A percentile compares a stretch with the other conserved stretches of the same genome.
These are phyloP conservation scores for Sinodicranocentrus sp. DNA, from an alignment of 2,888 invertebrate genomes.

Conservation along the genomic window DNA sequence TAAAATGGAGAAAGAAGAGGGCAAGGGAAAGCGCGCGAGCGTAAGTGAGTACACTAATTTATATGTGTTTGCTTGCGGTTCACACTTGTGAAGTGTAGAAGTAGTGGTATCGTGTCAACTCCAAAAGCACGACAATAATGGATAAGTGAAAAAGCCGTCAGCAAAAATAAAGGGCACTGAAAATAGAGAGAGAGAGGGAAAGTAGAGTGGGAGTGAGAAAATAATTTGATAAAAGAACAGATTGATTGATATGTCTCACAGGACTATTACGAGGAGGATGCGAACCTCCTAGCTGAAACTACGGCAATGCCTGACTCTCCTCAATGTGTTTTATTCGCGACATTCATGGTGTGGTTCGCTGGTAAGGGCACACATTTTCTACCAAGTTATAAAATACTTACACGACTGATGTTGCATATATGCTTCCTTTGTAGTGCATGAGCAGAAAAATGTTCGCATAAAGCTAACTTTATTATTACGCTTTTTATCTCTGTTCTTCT, in stretches of 20 bases:
- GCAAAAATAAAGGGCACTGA: conserved; percentile 43
- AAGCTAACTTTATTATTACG: too few relatives aligned
- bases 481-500: too few relatives aligned
- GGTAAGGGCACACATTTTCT: conserved; percentile 53
- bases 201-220: conserved; percentile 56
- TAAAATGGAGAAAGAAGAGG: background rate
- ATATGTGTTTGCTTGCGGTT: conserved; percentile 33
- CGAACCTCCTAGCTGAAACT: conserved; percentile 78
- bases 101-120: conserved; percentile 26
- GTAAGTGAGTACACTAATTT: background rate
- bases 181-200: conserved; percentile 37
- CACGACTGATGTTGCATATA: too few relatives aligned
- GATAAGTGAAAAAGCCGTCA: conserved; percentile 62
- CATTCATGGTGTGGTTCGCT: conserved; percentile 96
- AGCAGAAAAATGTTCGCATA: too few relatives aligned
- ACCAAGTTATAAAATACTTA: background rate
- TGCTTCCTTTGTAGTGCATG: too few relatives aligned
- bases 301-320: conserved; percentile 90
- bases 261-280: conserved; percentile 77
- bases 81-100: conserved; percentile 5
- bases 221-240: conserved; percentile 68
- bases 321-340: conserved; percentile 93
- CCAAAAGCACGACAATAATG: conserved; percentile 55
- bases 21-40: background rate
- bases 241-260: conserved; percentile 74